Evolutionary conservation across 2,888 invertebrate species (phyloP).

Genomic region (Oligia latruncula): DNA sequence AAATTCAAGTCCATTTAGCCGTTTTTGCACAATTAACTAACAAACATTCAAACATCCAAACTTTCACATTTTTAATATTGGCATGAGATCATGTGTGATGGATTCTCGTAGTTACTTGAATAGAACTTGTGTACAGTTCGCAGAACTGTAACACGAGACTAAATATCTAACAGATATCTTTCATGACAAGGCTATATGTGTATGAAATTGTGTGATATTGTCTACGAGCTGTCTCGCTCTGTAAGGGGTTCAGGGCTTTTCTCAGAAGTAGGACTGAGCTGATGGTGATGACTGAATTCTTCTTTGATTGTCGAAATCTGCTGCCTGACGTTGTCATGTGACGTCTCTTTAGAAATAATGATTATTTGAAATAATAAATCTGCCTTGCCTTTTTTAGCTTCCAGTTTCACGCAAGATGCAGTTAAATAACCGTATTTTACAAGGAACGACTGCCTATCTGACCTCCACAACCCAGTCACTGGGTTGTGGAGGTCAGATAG

Average conservation of each 20-base stretch:
- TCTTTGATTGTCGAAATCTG: neutral
- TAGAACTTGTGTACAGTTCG: slow-evolving; percentile 8
- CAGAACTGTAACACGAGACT: neutral
- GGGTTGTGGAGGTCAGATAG: no score
- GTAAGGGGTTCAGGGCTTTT: neutral
- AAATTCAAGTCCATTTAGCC: neutral
- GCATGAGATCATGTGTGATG: slow-evolving; percentile 23
- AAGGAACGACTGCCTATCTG: neutral
- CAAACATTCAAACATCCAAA: neutral
- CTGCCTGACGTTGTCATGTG: neutral
- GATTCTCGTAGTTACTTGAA: slow-evolving; percentile 14
- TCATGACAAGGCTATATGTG: neutral
- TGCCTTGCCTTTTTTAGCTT: neutral
- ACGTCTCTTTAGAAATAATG: neutral
- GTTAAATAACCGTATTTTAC: no score
- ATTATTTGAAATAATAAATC: neutral
- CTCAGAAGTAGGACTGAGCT: neutral
- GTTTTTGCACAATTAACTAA: neutral
- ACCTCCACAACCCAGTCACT: neutral
- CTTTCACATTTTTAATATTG: neutral
- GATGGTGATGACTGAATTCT: neutral
- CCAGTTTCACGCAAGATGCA: neutral
- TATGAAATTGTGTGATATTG: neutral
- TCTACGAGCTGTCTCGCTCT: neutral
- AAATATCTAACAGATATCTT: neutral